Conservation (phyloP, 2,797 vertebrate genomes). For the Clarias laeviceps region DNA sequence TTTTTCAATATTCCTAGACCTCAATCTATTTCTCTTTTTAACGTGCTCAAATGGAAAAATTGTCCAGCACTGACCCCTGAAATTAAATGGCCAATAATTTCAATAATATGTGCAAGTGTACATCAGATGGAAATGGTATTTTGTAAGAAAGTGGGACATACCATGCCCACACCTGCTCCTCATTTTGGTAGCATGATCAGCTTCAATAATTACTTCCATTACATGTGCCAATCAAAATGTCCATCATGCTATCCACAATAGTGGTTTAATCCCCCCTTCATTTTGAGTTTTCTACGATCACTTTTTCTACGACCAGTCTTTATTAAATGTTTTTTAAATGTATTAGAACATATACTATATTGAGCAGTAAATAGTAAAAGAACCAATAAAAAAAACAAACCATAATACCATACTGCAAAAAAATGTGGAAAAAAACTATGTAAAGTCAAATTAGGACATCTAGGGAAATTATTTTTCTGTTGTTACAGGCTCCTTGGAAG, state of each 20-base stretch:
- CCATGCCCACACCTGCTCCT: slow-evolving; percentile 33
- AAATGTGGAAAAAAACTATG: background rate
- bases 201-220: slow-evolving; percentile 64
- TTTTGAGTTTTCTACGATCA: background rate
- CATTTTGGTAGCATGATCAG: slow-evolving; percentile 53
- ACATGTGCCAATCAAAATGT: slow-evolving; percentile 63
- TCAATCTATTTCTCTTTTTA: slow-evolving; percentile 58
- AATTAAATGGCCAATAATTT: slow-evolving; percentile 70
- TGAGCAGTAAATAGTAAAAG: background rate
- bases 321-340: background rate
- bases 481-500: background rate
- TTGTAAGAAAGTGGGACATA: slow-evolving; percentile 4
- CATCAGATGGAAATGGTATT: slow-evolving; percentile 46
- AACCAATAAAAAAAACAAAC: background rate
- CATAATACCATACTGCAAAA: background rate
- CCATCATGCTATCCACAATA: slow-evolving; percentile 52
- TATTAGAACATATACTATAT: background rate
- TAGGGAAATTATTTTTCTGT: background rate
- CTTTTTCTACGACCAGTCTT: background rate
- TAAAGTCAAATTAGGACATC: background rate
- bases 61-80: slow-evolving; percentile 62
- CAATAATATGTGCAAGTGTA: slow-evolving; percentile 53
- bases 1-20: slow-evolving; percentile 60
- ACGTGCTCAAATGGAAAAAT: slow-evolving; percentile 64
- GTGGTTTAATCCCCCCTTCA: background rate